Evolutionary conservation across 53 echinoderm and acorn worm genomes (phyloP).

Genomic region (Temnopleurus reevesii): DNA sequence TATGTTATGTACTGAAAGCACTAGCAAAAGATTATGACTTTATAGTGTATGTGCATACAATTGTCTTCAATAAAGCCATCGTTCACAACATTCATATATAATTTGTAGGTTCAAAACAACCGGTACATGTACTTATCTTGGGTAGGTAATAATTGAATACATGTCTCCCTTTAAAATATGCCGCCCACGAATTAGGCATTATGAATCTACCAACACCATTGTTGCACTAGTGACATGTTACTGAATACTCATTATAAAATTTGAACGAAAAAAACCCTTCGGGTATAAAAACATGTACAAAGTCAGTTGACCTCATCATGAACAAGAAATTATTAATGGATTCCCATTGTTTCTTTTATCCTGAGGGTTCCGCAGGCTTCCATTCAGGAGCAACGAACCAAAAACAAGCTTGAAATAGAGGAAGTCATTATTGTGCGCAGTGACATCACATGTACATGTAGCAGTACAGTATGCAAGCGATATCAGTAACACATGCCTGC

Average conservation of each 20-base stretch:
- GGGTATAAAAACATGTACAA: slow-evolving; percentile 26
- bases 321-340: slow-evolving; percentile 33
- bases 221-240: background rate
- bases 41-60: no score
- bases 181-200: background rate
- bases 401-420: background rate
- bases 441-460: no score
- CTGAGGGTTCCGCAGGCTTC: background rate
- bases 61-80: no score
- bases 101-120: no score
- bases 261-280: background rate
- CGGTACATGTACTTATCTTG: no score
- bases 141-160: no score
- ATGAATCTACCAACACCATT: background rate
- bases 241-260: background rate
- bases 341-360: slow-evolving; percentile 29
- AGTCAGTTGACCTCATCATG: background rate
- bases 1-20: no score
- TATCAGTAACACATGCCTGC: no score
- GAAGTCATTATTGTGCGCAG: no score
- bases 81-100: no score
- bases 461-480: no score
- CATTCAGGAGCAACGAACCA: slow-evolving; percentile 7
- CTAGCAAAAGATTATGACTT: no score
- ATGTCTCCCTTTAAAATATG: background rate